Percentiles rank a stretch among this genome's conserved stretches.
These are phyloP conservation scores for Acromyrmex heyeri DNA, from an alignment of 1,140 invertebrate species.

Conservation along the genomic window DNA sequence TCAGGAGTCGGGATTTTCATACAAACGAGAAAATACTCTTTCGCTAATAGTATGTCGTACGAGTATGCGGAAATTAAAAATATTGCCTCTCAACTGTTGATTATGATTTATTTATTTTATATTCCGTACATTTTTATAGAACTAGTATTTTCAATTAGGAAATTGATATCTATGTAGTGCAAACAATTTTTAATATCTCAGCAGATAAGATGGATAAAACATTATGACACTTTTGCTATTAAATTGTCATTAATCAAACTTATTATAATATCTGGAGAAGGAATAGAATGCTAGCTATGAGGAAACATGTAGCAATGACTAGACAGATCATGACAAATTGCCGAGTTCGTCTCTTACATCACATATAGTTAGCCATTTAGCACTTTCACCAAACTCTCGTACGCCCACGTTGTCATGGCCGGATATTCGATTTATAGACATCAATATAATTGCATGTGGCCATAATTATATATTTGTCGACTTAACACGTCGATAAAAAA, in stretches of 20 bases:
- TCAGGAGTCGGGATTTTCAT: background rate
- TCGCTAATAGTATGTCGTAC: background rate
- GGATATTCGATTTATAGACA: slow-evolving; percentile 32
- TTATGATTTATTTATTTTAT: background rate
- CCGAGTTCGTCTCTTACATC: slow-evolving; percentile 43
- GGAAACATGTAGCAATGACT: slow-evolving; percentile 2
- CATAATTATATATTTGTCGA: background rate
- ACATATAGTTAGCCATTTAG: slow-evolving; percentile 29
- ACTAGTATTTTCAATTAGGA: background rate
- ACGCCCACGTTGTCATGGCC: slow-evolving; percentile 20
- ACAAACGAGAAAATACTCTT: slow-evolving; percentile 1
- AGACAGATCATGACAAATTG: slow-evolving; percentile 6
- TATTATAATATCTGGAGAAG: background rate
- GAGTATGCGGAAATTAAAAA: background rate
- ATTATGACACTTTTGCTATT: background rate
- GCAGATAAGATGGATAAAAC: background rate
- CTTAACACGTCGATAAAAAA: background rate
- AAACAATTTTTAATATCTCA: background rate
- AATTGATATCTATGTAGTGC: background rate
- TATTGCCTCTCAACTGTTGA: background rate
- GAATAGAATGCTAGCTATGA: background rate
- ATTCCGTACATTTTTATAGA: background rate
- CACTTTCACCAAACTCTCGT: slow-evolving; percentile 57
- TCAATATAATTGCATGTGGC: slow-evolving; percentile 9
- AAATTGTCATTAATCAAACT: background rate